Percentiles rank a stretch among this genome's conserved stretches.
Conservation (phyloP, 2,888 invertebrate species). For the Aricia artaxerxes region DNA sequence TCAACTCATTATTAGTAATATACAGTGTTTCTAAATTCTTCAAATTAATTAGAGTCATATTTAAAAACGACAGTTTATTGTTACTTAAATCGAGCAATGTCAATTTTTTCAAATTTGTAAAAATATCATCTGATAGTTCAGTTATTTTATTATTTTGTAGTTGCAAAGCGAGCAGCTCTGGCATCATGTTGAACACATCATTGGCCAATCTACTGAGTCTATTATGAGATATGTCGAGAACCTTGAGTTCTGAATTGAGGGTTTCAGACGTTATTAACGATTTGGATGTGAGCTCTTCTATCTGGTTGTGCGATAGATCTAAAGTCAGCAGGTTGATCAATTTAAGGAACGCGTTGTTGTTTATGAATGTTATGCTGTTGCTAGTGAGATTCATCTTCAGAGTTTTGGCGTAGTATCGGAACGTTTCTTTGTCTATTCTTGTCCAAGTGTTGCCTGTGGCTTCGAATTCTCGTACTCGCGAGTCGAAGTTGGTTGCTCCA, state of each 20-base stretch:
- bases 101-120: slow-evolving; percentile 51
- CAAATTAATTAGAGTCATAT: slow-evolving; percentile 55
- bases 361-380: slow-evolving; percentile 53
- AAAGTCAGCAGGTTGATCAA: slow-evolving; percentile 48
- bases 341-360: slow-evolving; percentile 53
- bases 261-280: slow-evolving; percentile 50
- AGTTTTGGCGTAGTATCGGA: slow-evolving; percentile 57
- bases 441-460: slow-evolving; percentile 54
- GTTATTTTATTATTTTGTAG: slow-evolving; percentile 56
- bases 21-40: slow-evolving; percentile 54
- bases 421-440: slow-evolving; percentile 48
- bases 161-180: slow-evolving; percentile 51
- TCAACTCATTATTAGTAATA: slow-evolving; percentile 55
- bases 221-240: slow-evolving; percentile 61
- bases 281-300: slow-evolving; percentile 48
- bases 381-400: slow-evolving; percentile 51
- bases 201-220: slow-evolving; percentile 47
- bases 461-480: slow-evolving; percentile 55
- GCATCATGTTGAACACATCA: slow-evolving; percentile 48
- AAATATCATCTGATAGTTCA: slow-evolving; percentile 52
- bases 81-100: slow-evolving; percentile 50
- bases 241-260: slow-evolving; percentile 43
- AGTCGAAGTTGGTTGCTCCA: slow-evolving; percentile 65
- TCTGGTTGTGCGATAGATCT: slow-evolving; percentile 59
- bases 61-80: slow-evolving; percentile 55